These are phyloP conservation scores for Notodonta dromedarius DNA, from an alignment of 2,888 invertebrate species.

Conservation along the genomic window DNA sequence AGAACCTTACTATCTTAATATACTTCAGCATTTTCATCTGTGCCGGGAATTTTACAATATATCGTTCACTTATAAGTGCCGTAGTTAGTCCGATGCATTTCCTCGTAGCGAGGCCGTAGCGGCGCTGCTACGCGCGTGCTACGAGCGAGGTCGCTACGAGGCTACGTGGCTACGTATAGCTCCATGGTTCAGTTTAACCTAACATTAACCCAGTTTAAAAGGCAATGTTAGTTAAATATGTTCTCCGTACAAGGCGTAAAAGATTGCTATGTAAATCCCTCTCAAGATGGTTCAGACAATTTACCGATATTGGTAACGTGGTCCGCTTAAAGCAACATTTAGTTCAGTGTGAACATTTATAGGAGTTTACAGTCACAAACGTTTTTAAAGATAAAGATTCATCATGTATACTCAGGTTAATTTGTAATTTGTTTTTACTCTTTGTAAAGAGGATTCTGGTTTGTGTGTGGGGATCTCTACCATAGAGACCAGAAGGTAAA, in stretches of 20 bases:
- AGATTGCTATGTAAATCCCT: background rate
- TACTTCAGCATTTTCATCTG: too few relatives aligned
- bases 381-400: too few relatives aligned
- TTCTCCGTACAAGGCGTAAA: background rate
- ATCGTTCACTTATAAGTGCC: background rate
- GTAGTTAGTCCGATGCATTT: constrained; percentile 3
- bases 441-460: too few relatives aligned
- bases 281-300: background rate
- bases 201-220: constrained; percentile 4
- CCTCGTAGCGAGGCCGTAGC: constrained; percentile 8
- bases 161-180: constrained; percentile 2
- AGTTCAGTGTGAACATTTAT: too few relatives aligned
- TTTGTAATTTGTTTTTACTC: too few relatives aligned
- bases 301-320: background rate
- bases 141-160: constrained; percentile 9
- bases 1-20: too few relatives aligned
- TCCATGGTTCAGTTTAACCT: background rate
- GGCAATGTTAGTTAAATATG: background rate
- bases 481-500: too few relatives aligned
- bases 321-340: too few relatives aligned
- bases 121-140: constrained; percentile 6
- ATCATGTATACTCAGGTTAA: too few relatives aligned
- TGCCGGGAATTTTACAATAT: background rate
- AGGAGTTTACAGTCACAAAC: too few relatives aligned
- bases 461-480: too few relatives aligned